These are phyloP conservation scores for Gortyna flavago DNA, from an alignment of 2,888 invertebrate species.

Conservation along the genomic window DNA sequence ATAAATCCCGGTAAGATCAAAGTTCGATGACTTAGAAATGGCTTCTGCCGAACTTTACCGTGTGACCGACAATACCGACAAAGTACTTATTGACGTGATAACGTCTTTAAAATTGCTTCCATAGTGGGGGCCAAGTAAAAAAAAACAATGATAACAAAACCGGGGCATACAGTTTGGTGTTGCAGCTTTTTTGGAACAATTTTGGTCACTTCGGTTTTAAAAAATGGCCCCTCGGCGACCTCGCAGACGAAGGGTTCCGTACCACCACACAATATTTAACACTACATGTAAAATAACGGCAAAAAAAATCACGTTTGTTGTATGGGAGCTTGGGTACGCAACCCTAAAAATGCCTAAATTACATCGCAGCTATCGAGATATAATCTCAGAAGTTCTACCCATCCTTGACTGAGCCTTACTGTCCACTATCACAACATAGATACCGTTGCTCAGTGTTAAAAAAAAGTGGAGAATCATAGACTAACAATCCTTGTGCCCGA, in stretches of 20 bases:
- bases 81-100: background rate
- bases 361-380: background rate
- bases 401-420: background rate
- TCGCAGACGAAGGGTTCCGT: too few species aligned
- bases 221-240: too few species aligned
- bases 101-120: too few species aligned
- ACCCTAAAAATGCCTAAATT: background rate
- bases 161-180: too few species aligned
- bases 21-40: slow-evolving; percentile 46
- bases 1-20: slow-evolving; percentile 43
- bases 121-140: too few species aligned
- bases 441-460: background rate
- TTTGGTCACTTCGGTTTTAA: background rate
- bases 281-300: too few species aligned
- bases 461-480: background rate
- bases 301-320: too few species aligned
- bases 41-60: slow-evolving; percentile 12
- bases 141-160: too few species aligned
- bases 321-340: too few species aligned
- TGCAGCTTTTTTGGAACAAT: background rate
- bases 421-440: background rate
- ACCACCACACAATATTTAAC: too few species aligned
- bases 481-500: background rate
- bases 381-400: background rate
- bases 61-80: background rate